Percentiles rank a stretch among this genome's conserved stretches.
phyloP scores from a whole-genome alignment of 2,113 vertebrate species.

The Stegastes partitus region DNA sequence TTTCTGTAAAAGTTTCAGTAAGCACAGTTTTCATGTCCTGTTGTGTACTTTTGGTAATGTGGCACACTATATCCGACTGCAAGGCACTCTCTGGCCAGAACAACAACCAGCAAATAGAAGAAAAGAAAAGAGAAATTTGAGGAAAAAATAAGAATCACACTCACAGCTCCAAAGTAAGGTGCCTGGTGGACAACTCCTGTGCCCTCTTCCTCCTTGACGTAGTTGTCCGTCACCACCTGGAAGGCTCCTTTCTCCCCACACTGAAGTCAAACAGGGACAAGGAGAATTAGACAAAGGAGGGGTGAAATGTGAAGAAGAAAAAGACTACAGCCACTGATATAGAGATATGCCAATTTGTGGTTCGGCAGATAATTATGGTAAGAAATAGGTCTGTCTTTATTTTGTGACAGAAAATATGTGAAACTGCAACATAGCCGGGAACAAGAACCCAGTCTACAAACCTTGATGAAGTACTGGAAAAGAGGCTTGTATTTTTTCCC shows the following conservation, averaged over 20 bases:
- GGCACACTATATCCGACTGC: background rate
- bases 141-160: conserved; percentile 79
- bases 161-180: conserved; percentile 97
- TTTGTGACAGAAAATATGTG: conserved; percentile 16
- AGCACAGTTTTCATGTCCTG: too few species aligned
- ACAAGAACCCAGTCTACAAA: conserved; percentile 75
- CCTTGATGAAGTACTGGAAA: conserved; percentile 95
- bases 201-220: conserved; percentile 96
- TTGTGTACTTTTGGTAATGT: background rate
- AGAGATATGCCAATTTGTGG: conserved; percentile 2
- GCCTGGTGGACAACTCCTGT: conserved; percentile 97
- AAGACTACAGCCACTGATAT: conserved; percentile 15
- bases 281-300: conserved; percentile 12
- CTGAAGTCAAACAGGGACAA: conserved; percentile 72
- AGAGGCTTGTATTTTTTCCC: conserved; percentile 95
- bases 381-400: conserved; percentile 11
- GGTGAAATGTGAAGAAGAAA: background rate
- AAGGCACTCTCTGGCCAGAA: background rate
- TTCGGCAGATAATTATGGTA: conserved; percentile 29
- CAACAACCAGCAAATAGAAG: background rate
- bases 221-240: conserved; percentile 90
- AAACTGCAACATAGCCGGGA: background rate
- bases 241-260: conserved; percentile 91
- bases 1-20: too few species aligned
- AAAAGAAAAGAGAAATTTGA: background rate